phyloP scores from a whole-genome alignment of 2,113 vertebrate genomes.

The Hirundichthys speculiger region DNA sequence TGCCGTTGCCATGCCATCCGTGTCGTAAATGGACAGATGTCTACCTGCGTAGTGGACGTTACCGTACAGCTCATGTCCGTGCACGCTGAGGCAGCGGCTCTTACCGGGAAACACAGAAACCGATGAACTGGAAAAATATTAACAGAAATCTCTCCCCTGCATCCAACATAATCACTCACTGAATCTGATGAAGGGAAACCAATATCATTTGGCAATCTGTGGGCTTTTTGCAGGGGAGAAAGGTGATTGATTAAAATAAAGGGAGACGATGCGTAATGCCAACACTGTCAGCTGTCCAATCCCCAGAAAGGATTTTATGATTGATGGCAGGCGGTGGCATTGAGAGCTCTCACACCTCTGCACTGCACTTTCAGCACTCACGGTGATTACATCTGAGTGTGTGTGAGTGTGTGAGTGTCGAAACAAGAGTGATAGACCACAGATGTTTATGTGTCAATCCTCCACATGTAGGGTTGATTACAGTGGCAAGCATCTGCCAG shows the following conservation, averaged over 20 bases:
- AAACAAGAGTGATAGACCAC: slow-evolving; percentile 11
- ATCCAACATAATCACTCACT: slow-evolving; percentile 47
- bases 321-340: slow-evolving; percentile 64
- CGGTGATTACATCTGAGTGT: slow-evolving; percentile 68
- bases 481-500: slow-evolving; percentile 10
- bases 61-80: background rate
- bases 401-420: slow-evolving; percentile 37
- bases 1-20: background rate
- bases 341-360: slow-evolving; percentile 72
- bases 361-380: slow-evolving; percentile 75
- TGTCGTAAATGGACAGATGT: background rate
- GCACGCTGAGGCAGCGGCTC: slow-evolving; percentile 17
- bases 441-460: slow-evolving; percentile 25
- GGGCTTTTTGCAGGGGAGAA: slow-evolving; percentile 42
- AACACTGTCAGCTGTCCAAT: slow-evolving; percentile 76
- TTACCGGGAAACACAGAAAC: slow-evolving; percentile 12
- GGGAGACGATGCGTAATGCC: slow-evolving; percentile 70
- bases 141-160: slow-evolving; percentile 33
- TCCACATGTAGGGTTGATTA: slow-evolving; percentile 65
- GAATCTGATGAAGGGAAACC: slow-evolving; percentile 61
- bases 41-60: background rate
- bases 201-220: slow-evolving; percentile 67
- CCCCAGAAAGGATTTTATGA: slow-evolving; percentile 78
- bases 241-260: slow-evolving; percentile 74
- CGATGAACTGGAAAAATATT: slow-evolving; percentile 15